These are phyloP conservation scores for Leontopithecus rosalia DNA, from an alignment of 2,797 vertebrate genomes.

Conservation along the genomic window DNA sequence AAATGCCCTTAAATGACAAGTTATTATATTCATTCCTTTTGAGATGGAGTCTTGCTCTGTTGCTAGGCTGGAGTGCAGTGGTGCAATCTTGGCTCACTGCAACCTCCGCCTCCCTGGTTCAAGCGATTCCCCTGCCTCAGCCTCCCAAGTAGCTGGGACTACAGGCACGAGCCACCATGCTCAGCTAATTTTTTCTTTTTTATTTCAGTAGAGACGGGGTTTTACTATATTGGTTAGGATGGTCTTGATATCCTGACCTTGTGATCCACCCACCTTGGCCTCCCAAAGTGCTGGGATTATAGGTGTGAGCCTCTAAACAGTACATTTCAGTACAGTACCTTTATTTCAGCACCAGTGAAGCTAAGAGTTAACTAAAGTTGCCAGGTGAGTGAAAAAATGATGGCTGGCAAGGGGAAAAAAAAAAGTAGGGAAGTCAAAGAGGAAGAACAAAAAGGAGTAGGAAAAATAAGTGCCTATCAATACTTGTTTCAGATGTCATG, in stretches of 20 bases:
- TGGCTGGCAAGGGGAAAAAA: rapidly evolving
- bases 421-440: background rate
- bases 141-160: background rate
- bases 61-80: background rate
- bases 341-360: background rate
- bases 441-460: background rate
- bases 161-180: background rate
- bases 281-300: background rate
- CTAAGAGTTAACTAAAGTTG: background rate
- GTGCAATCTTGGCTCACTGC: background rate
- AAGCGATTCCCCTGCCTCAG: background rate
- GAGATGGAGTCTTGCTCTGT: background rate
- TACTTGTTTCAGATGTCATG: background rate
- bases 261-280: background rate
- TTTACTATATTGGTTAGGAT: background rate
- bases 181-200: background rate
- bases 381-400: background rate
- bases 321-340: background rate
- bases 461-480: background rate
- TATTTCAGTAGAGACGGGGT: background rate
- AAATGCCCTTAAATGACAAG: background rate
- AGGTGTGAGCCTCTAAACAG: background rate
- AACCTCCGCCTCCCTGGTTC: background rate
- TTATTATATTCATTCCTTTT: background rate
- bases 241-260: background rate